Evolutionary conservation across 2,888 invertebrate species (phyloP).

Genomic region (Drosophila kuntzei): DNA sequence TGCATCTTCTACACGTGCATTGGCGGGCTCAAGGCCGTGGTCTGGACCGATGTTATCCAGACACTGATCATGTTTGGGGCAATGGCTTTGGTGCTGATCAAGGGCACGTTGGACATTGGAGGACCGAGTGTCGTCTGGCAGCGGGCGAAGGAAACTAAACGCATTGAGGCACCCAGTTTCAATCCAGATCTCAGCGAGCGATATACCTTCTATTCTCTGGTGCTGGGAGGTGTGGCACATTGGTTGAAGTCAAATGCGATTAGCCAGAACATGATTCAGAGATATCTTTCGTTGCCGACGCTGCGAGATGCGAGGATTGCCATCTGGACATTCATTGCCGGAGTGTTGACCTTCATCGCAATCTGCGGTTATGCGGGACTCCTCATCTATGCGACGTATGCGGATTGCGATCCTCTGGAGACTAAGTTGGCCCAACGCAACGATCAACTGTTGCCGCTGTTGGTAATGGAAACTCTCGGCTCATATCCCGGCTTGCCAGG

Average conservation of each 20-base stretch:
- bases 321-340: conserved; percentile 90
- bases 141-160: conserved; percentile 87
- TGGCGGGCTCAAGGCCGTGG: conserved; percentile 89
- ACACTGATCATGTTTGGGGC: conserved; percentile 89
- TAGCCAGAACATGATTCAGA: conserved; percentile 92
- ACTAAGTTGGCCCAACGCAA: conserved; percentile 90
- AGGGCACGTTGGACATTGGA: conserved; percentile 89
- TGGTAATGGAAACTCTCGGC: conserved; percentile 94
- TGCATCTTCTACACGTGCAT: conserved; percentile 93
- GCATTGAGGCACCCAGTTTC: conserved; percentile 88
- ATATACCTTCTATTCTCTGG: conserved; percentile 90
- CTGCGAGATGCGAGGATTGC: conserved; percentile 87
- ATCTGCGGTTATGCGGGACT: conserved; percentile 94
- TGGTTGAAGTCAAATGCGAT: conserved; percentile 91
- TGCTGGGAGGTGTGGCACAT: conserved; percentile 90
- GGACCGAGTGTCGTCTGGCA: conserved; percentile 88
- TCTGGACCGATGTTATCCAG: conserved; percentile 91
- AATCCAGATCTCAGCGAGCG: conserved; percentile 89
- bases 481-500: conserved; percentile 93
- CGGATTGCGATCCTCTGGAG: conserved; percentile 93
- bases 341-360: conserved; percentile 90
- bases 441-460: conserved; percentile 92
- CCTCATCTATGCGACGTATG: conserved; percentile 93
- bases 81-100: conserved; percentile 88
- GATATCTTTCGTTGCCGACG: conserved; percentile 90